phyloP scores from a whole-genome alignment of 2,113 vertebrate genomes.

The Forbesichthys papilliferus region DNA sequence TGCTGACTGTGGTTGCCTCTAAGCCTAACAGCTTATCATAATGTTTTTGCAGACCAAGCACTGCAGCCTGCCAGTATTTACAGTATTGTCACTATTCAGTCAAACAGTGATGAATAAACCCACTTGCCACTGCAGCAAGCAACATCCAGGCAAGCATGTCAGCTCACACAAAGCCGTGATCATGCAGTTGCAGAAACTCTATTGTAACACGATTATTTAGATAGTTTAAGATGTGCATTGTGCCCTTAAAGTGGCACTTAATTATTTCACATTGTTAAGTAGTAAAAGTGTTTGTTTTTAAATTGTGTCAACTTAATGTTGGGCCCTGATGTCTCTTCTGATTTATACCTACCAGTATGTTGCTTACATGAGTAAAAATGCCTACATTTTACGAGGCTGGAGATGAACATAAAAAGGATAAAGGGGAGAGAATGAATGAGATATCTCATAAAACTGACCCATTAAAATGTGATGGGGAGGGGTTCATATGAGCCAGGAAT shows the following conservation, averaged over 20 bases:
- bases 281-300: constrained; percentile 3
- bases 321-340: constrained; percentile 38
- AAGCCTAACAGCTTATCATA: not conserved
- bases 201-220: too few relatives aligned
- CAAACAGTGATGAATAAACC: constrained; percentile 9
- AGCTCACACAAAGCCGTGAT: not conserved
- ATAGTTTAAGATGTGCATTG: too few relatives aligned
- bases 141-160: constrained; percentile 18
- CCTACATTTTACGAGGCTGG: constrained; percentile 22
- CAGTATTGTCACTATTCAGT: constrained; percentile 9
- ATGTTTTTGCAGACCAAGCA: constrained; percentile 1
- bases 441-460: constrained; percentile 25
- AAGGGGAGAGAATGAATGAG: constrained; percentile 10
- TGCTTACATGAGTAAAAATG: constrained; percentile 48
- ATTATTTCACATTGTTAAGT: too few relatives aligned
- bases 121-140: not conserved
- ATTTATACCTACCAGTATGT: constrained; percentile 51
- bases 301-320: constrained; percentile 34
- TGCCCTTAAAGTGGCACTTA: too few relatives aligned
- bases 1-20: not conserved
- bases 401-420: constrained; percentile 31
- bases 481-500: constrained; percentile 17
- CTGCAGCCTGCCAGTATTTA: not conserved
- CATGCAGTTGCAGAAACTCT: too few relatives aligned
- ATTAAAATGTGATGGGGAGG: constrained; percentile 13